Evolutionary conservation across 2,113 vertebrate species (phyloP).

Genomic region (Chiloscyllium plagiosum): DNA sequence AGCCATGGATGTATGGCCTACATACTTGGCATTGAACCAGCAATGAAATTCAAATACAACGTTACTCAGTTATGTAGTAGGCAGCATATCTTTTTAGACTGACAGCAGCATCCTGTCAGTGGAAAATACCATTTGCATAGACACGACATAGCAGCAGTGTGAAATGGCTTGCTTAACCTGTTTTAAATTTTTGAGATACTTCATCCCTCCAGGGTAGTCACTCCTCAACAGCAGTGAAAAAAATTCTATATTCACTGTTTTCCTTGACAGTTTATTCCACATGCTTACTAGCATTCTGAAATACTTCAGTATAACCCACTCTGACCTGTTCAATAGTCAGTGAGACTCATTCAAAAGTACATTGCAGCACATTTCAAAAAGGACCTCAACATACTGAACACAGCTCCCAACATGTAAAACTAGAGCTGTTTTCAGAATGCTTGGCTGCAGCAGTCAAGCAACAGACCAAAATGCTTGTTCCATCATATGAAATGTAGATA

Average conservation of each 20-base stretch:
- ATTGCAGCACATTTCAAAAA: not conserved
- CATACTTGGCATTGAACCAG: too few species aligned
- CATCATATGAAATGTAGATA: not conserved
- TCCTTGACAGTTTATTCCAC: not conserved
- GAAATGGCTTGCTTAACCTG: too few species aligned
- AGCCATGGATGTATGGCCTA: too few species aligned
- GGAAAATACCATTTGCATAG: too few species aligned
- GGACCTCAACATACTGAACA: not conserved
- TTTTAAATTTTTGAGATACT: too few species aligned
- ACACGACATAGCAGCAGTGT: too few species aligned
- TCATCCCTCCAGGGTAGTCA: not conserved
- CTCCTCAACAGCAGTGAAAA: not conserved
- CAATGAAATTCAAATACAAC: too few species aligned
- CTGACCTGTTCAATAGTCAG: not conserved
- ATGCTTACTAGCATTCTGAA: not conserved
- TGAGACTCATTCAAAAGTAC: not conserved
- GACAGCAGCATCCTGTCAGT: too few species aligned
- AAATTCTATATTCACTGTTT: not conserved
- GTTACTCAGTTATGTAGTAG: too few species aligned
- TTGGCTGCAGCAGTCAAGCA: not conserved
- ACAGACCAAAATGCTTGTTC: not conserved
- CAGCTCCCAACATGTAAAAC: not conserved
- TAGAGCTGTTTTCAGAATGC: not conserved
- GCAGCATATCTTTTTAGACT: too few species aligned
- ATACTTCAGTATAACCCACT: not conserved